Base-by-base conservation (phyloP, 2,888 invertebrate genomes). In the Sphinx pinastri region DNA sequence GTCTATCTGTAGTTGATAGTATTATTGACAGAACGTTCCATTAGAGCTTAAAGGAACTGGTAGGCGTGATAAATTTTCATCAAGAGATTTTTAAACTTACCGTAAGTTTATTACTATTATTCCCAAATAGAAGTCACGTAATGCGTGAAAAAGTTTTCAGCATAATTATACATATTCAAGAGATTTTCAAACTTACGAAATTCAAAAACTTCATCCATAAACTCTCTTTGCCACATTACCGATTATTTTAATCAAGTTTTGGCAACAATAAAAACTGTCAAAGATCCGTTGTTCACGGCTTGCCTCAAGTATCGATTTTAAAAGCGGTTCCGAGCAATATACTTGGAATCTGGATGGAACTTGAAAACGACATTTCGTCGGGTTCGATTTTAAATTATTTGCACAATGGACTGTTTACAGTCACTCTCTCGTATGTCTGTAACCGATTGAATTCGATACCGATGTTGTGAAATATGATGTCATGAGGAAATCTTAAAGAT, bases 231-330 rank as follows among this genome's bases (percentile, higher is more conserved):
- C 63, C 19, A 63, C 63, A 63, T 63, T 63, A 63, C 47, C 63
- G 19, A 49, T 19, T 25, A 63, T 63, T 63, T 63, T 19, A 49
- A 47, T 47, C 49, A 63, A 49, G 63, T 63, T 63, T 63, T 63
- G 45, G 58, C 47, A 16, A 49, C 63, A 63, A 19, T 63, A 63
- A 63, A 63, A 63, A 63, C 49, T 63, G 63, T 63, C 63, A 63
- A 63, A 63, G 63, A 63, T 63, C 63, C 63, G 49, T 63, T 63
- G 49, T 63, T 63, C 47, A 19, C 14, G 58, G 19, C 19, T 49
- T 47, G 49, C 63, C 25, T 49, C 47, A 13, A 63, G 49, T 63
- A 49, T 49, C 63, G 63, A 63, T 63, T 49, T 63, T 49, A 63
- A 63, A 25, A 63, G 49, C 49, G 63, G 16, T 47, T 31, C 19